Evolutionary conservation across 2,888 invertebrate species (phyloP), one percentile per base, ranked within the genome.

Genomic region (Cantharis flavilabris): DNA sequence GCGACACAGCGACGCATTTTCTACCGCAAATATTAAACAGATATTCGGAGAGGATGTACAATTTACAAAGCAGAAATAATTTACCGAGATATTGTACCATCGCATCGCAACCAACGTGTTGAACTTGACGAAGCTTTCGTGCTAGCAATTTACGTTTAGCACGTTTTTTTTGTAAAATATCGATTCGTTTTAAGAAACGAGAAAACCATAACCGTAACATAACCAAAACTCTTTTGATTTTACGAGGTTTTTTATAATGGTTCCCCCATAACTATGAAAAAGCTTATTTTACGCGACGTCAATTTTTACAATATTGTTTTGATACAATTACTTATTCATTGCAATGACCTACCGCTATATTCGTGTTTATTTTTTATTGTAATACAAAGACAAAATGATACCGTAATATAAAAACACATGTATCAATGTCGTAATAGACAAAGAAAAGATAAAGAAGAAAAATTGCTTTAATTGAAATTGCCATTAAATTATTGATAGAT

Each of bases 271-370:
- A 70, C 74, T 71, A 74, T 71, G 67, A 26, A 71, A 72, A 70
- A 69, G 74, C 74, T 77, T 77, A 77, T 77, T 77, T 77, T 77
- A 71, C 74, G 77, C 77, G 62, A 69, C 74, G 70, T 74, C 74
- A 71, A 77, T 71, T 77, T 77, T 77, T 71, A 77, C 77, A 74
- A 77, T 77, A 73, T 71, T 76, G 76, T 73, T 74, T 77, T 74
- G 77, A 69, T 64, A 69, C 62, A 64, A 71, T 71, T 77, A 69
- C 72, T 49, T 74, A 16, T 74, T 71, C 69, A 74, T 69, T 71
- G 71, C 63, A 74, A 74, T 49, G 65, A 67, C 49, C n/a, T 67
- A 67, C 65, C 20, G 23, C 26, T 67, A 20, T 13, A 67, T 26
- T 20, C 20, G 26, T 26, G 26, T 67, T 67, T 67, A 20, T 67